A percentile compares a stretch with the other conserved stretches of the same genome.
Evolutionary conservation across 1,140 invertebrate genomes (phyloP).

Genomic region (Pectinophora gossypiella): DNA sequence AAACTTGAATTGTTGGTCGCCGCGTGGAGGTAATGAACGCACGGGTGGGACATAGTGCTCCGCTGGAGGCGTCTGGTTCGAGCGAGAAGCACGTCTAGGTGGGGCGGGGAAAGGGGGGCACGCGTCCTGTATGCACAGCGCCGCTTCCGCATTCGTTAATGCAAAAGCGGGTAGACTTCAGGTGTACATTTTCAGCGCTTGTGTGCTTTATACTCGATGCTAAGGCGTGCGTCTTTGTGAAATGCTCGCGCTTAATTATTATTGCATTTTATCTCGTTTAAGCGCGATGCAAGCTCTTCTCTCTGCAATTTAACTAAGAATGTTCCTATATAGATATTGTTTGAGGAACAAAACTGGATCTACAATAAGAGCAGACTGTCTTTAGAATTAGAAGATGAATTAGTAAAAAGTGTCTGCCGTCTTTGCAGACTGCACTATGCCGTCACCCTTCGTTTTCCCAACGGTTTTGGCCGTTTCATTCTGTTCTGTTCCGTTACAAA

Average conservation of each 20-base stretch:
- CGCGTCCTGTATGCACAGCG: conserved; percentile 71
- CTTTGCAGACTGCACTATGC: background rate
- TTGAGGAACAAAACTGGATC: too few species aligned
- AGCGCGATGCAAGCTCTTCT: conserved; percentile 13
- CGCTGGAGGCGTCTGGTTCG: conserved; percentile 60
- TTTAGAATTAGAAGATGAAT: too few species aligned
- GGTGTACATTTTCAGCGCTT: conserved; percentile 73
- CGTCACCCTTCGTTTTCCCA: background rate
- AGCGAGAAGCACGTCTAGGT: conserved; percentile 39
- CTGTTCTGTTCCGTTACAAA: conserved; percentile 35
- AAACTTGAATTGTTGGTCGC: conserved; percentile 73
- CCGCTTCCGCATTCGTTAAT: conserved; percentile 74
- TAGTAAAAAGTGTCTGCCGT: too few species aligned
- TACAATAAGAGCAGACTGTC: too few species aligned
- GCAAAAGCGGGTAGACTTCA: conserved; percentile 72
- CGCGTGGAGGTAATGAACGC: conserved; percentile 69
- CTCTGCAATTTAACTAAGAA: background rate
- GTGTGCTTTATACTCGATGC: conserved; percentile 67
- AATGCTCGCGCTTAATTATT: conserved; percentile 65
- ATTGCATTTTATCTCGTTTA: conserved; percentile 59
- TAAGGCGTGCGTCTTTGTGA: conserved; percentile 66
- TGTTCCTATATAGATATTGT: background rate
- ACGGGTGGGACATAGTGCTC: conserved; percentile 57
- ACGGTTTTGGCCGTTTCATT: conserved; percentile 20
- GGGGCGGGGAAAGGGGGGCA: conserved; percentile 30